phyloP scores from a whole-genome alignment of 2,888 invertebrate species.

The Euplagia quadripunctaria region DNA sequence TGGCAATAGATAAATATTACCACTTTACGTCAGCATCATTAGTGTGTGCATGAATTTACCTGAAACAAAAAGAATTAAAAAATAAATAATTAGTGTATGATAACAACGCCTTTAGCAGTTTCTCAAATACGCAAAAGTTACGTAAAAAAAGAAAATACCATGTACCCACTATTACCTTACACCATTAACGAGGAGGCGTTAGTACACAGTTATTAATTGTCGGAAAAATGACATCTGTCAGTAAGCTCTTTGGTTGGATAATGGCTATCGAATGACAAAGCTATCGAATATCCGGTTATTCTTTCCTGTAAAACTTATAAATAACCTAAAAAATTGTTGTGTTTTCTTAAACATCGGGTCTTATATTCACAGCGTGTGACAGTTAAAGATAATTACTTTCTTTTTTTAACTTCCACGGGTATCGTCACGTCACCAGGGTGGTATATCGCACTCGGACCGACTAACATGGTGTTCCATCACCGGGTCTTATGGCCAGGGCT shows the following conservation, averaged over 20 bases:
- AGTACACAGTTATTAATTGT: not conserved
- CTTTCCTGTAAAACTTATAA: not conserved
- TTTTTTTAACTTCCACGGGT: too few relatives aligned
- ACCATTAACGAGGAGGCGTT: not conserved
- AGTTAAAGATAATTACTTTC: too few relatives aligned
- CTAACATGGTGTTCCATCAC: not conserved
- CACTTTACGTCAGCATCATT: not conserved
- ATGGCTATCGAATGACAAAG: constrained; percentile 7
- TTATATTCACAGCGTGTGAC: not conserved
- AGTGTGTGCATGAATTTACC: not conserved
- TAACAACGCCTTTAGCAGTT: too few relatives aligned
- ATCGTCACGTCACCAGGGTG: too few relatives aligned
- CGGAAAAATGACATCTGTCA: constrained; percentile 1
- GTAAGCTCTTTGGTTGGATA: constrained; percentile 2
- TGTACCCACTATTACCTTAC: not conserved
- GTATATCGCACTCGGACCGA: not conserved
- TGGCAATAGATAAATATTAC: not conserved
- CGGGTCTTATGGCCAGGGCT: too few relatives aligned
- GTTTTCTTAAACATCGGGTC: not conserved
- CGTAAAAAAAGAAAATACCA: not conserved
- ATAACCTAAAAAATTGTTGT: not conserved
- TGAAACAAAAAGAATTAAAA: not conserved
- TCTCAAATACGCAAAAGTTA: too few relatives aligned
- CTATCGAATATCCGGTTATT: constrained; percentile 6
- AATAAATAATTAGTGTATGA: not conserved